Evolutionary conservation across 2,888 invertebrate species (phyloP).

Genomic region (Melipona bicolor): DNA sequence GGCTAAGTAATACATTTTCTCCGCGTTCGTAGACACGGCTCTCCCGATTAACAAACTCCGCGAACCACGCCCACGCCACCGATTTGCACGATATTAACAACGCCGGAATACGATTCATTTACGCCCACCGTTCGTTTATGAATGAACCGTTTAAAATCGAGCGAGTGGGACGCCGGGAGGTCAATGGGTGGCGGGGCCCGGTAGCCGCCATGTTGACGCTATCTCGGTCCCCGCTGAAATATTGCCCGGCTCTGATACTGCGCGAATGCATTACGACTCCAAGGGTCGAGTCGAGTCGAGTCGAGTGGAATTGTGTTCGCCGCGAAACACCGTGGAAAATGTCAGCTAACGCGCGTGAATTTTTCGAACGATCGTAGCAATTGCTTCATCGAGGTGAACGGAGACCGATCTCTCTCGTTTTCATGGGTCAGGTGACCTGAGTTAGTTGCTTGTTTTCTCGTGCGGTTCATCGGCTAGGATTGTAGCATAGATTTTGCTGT

Average conservation of each 20-base stretch:
- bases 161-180: conserved; percentile 72
- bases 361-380: neutral
- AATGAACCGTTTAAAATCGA: conserved; percentile 73
- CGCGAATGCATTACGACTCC: conserved; percentile 66
- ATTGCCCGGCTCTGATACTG: conserved; percentile 66
- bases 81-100: conserved; percentile 73
- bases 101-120: conserved; percentile 76
- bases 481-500: neutral
- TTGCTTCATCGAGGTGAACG: neutral
- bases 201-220: conserved; percentile 73
- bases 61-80: conserved; percentile 66
- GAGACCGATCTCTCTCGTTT: neutral
- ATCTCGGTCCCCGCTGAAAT: conserved; percentile 75
- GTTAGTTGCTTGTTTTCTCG: neutral
- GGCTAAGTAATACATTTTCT: conserved; percentile 72
- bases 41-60: conserved; percentile 74
- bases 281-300: neutral
- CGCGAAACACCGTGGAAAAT: conserved; percentile 10
- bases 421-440: neutral
- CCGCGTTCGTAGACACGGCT: conserved; percentile 65
- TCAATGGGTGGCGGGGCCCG: conserved; percentile 72
- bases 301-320: neutral
- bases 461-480: neutral
- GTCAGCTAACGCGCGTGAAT: neutral
- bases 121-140: conserved; percentile 74